Percentiles rank a stretch among this genome's conserved stretches.
These are phyloP conservation scores for Glyptemys insculpta DNA, from an alignment of 2,797 vertebrate species.

Conservation along the genomic window DNA sequence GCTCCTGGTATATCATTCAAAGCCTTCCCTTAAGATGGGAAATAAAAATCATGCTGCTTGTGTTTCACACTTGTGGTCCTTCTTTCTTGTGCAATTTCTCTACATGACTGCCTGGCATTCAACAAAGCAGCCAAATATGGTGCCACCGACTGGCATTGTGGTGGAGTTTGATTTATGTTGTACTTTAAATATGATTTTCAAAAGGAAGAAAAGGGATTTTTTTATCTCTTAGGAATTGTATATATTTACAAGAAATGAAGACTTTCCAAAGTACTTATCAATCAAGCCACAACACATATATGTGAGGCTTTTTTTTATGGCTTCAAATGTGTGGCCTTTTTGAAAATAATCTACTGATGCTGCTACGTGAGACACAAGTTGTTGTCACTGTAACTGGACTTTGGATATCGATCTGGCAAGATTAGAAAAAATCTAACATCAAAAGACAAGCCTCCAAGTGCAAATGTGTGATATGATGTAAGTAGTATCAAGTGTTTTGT, in stretches of 20 bases:
- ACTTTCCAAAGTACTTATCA: neutral
- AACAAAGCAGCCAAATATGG: neutral
- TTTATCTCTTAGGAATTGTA: neutral
- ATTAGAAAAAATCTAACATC: neutral
- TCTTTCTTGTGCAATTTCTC: neutral
- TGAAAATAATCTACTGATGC: neutral
- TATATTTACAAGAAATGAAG: conserved; percentile 9
- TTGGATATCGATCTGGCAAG: conserved; percentile 21
- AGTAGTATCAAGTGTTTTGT: neutral
- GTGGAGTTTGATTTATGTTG: neutral
- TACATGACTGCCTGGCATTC: neutral
- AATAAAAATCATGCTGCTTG: conserved; percentile 41
- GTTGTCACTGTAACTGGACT: neutral
- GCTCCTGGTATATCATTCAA: conserved; percentile 45
- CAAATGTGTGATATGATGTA: neutral
- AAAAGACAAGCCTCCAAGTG: neutral
- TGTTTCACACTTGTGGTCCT: neutral
- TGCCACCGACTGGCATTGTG: neutral
- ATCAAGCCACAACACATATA: neutral
- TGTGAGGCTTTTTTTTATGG: conserved; percentile 5
- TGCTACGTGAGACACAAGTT: neutral
- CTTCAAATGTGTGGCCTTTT: neutral
- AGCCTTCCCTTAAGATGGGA: neutral
- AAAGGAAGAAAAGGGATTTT: neutral
- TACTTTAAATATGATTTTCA: neutral